Conservation (phyloP, 2,888 invertebrate genomes). For the Lydus trimaculatus region DNA sequence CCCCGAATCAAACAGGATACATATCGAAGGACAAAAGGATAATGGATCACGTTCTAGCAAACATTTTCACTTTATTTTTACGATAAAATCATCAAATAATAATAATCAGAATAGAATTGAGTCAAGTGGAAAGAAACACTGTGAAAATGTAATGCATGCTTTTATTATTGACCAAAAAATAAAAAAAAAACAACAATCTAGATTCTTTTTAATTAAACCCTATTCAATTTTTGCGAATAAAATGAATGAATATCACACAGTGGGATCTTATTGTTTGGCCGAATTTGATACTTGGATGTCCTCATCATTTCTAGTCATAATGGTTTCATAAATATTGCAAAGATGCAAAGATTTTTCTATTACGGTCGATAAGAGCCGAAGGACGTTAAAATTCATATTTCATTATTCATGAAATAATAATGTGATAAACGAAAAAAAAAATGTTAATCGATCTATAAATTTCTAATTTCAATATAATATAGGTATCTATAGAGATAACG, state of each 20-base stretch:
- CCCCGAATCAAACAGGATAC: neutral
- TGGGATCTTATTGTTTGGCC: neutral
- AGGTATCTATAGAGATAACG: neutral
- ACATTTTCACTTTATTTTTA: neutral
- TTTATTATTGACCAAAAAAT: neutral
- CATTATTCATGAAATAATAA: neutral
- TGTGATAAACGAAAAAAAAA: neutral
- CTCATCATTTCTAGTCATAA: neutral
- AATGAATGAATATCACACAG: neutral
- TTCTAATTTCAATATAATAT: no score
- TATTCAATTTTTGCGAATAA: neutral
- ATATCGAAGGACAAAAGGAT: neutral
- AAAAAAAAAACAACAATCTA: no score
- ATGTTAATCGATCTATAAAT: neutral
- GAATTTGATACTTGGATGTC: neutral
- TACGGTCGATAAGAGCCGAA: neutral
- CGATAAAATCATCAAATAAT: neutral
- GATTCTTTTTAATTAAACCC: neutral
- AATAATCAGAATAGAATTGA: neutral
- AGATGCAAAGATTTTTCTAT: neutral
- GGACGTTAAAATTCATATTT: neutral
- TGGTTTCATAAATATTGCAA: neutral
- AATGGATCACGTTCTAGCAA: neutral
- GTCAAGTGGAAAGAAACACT: constrained; percentile 1
- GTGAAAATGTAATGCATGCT: no score